These are phyloP conservation scores for Aphodius sticticus DNA, from an alignment of 2,888 invertebrate species.

Conservation along the genomic window DNA sequence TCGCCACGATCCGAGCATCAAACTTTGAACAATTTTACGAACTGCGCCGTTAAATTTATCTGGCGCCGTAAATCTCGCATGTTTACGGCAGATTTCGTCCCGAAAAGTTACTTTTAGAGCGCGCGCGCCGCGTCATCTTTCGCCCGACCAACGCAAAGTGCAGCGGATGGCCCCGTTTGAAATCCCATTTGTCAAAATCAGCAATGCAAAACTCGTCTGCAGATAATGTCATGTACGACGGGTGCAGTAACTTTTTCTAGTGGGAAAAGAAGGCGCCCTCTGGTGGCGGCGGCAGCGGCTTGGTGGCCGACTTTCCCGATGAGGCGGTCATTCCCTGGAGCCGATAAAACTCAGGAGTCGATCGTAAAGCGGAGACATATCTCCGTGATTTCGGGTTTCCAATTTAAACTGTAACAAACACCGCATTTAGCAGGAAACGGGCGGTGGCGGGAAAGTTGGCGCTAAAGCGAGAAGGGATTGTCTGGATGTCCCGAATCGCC, in stretches of 20 bases:
- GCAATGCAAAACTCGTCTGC: slow-evolving; percentile 7
- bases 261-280: background rate
- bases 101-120: slow-evolving; percentile 9
- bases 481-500: background rate
- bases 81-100: slow-evolving; percentile 17
- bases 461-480: background rate
- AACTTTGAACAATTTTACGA: slow-evolving; percentile 22
- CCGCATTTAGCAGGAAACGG: background rate
- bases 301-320: background rate
- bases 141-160: background rate
- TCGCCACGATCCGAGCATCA: background rate
- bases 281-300: background rate
- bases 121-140: slow-evolving; percentile 11
- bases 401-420: slow-evolving; percentile 4
- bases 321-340: background rate
- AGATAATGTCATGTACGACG: background rate
- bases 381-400: slow-evolving; percentile 4
- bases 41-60: slow-evolving; percentile 24
- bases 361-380: background rate
- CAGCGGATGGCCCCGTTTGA: background rate
- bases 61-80: slow-evolving; percentile 22
- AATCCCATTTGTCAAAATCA: slow-evolving; percentile 10
- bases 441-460: background rate
- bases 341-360: background rate
- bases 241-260: background rate